Evolutionary conservation across 2,113 vertebrate genomes (phyloP).

Genomic region (Callithrix jacchus): DNA sequence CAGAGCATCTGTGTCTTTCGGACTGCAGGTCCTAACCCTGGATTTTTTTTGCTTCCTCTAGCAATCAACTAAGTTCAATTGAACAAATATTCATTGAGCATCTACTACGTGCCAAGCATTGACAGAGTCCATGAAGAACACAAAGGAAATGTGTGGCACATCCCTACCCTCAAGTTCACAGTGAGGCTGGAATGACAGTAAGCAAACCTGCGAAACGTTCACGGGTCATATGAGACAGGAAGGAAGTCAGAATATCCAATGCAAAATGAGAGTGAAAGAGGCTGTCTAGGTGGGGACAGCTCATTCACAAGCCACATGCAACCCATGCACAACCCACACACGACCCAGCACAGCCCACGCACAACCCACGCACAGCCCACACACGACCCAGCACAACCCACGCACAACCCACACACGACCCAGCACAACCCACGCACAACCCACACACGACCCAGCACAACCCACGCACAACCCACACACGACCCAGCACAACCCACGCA

Average conservation of each 20-base stretch:
- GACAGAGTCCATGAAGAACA: neutral
- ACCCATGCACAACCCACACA: too few relatives aligned
- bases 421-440: too few relatives aligned
- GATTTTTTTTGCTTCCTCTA: neutral
- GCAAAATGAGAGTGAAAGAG: neutral
- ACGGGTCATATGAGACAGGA: neutral
- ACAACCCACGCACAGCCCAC: too few relatives aligned
- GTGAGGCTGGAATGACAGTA: neutral
- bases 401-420: too few relatives aligned
- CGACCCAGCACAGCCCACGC: too few relatives aligned
- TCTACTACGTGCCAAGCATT: neutral
- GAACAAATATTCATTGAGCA: neutral
- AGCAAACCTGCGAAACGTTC: neutral
- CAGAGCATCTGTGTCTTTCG: neutral
- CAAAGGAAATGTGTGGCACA: neutral
- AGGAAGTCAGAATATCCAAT: neutral
- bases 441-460: too few relatives aligned
- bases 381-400: too few relatives aligned
- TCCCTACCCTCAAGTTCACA: neutral
- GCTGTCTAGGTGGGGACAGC: neutral
- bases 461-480: too few relatives aligned
- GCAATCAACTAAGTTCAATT: neutral
- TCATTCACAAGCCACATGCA: neutral
- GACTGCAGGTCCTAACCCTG: neutral
- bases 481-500: too few relatives aligned